phyloP scores from a whole-genome alignment of 2,113 vertebrate genomes.

The Catharus bicknelli region DNA sequence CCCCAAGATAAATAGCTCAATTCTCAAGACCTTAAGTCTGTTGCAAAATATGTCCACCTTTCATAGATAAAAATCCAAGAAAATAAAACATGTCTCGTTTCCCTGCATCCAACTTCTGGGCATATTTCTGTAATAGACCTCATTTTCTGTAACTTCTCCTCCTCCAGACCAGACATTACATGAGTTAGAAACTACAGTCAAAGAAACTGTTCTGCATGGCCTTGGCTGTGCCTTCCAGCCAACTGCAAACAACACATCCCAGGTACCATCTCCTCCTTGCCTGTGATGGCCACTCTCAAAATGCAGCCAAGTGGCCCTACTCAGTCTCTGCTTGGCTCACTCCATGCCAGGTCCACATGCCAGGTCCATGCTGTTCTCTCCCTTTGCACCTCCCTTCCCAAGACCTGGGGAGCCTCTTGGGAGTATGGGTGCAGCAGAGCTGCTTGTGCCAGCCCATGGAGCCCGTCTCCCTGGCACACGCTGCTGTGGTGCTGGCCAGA shows the following conservation, averaged over 20 bases:
- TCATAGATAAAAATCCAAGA: background rate
- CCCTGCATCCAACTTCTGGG: background rate
- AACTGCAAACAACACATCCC: background rate
- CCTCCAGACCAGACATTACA: background rate
- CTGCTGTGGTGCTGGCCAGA: background rate
- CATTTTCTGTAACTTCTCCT: background rate
- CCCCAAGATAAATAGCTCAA: background rate
- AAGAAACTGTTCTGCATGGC: background rate
- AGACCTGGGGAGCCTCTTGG: background rate
- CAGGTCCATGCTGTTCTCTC: background rate
- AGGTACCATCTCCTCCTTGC: background rate
- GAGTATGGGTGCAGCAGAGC: background rate
- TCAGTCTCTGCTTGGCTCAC: background rate
- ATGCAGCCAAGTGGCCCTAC: background rate
- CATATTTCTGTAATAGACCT: background rate
- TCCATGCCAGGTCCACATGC: background rate
- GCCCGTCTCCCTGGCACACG: accelerated
- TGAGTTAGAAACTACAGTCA: background rate
- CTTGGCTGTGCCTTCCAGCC: background rate
- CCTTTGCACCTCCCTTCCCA: background rate
- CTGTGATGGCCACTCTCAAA: background rate
- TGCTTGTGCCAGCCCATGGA: background rate
- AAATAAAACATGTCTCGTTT: background rate
- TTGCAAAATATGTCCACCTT: background rate
- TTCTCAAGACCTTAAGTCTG: background rate